Conservation (phyloP, 1,140 invertebrate species). For the Brachionus plicatilis region DNA sequence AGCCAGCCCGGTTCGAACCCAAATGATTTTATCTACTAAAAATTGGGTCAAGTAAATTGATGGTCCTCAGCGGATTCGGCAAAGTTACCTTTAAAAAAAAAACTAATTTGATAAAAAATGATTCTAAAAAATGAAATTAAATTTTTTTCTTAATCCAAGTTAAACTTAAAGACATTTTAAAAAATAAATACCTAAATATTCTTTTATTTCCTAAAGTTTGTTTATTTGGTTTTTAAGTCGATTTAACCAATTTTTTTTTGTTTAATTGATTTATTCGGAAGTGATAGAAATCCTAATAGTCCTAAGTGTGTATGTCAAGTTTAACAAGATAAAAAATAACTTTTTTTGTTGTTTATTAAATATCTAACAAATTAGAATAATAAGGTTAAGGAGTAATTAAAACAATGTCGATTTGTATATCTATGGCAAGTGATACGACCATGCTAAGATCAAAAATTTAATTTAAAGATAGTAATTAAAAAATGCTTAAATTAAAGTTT, state of each 20-base stretch:
- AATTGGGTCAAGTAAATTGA: background rate
- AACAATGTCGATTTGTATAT: background rate
- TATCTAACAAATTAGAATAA: background rate
- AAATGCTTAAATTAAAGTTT: background rate
- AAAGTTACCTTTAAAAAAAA: background rate
- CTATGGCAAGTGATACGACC: background rate
- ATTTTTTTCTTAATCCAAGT: background rate
- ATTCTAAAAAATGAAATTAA: background rate
- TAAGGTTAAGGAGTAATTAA: background rate
- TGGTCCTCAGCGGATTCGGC: background rate
- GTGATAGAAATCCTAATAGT: background rate
- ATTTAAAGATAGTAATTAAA: background rate
- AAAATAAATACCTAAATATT: background rate
- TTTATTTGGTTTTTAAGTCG: background rate
- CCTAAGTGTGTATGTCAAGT: background rate
- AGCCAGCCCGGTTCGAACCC: background rate
- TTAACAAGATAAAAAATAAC: background rate
- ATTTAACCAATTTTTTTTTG: background rate
- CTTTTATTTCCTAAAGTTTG: background rate
- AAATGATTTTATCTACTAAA: background rate
- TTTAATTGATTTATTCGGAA: background rate
- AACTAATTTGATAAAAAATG: background rate
- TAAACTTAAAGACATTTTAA: background rate
- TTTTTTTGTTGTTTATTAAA: background rate
- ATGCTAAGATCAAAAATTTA: background rate